Evolutionary conservation across 2,888 invertebrate species (phyloP), one percentile per base, ranked within the genome.

Genomic region (Eupithecia subfuscata): DNA sequence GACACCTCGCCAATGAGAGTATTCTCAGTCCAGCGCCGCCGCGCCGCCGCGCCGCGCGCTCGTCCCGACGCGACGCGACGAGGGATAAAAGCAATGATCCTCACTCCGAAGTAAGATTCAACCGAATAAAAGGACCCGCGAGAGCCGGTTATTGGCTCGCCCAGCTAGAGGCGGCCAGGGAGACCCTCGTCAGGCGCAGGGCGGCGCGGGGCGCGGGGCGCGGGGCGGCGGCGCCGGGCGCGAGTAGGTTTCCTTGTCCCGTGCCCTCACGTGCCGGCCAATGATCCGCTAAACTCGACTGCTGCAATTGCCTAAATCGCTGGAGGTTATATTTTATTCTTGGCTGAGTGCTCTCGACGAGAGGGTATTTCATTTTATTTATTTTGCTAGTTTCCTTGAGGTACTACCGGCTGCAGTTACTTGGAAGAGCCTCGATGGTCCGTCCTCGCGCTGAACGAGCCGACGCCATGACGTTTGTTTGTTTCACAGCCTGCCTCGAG

Each of bases 291-390:
- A 48, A 22, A 56, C n/a, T n/a, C 18, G 22, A 34, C 65, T 60
- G 6, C 60, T 67, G 65, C 65, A 11, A 67, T 67, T 40, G n/a
- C 40, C n/a, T 67, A n/a, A 67, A 40, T 37, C 37, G 40, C 37
- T 37, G 3, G 40, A 37, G 40, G 65, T 67, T 67, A 67, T 67
- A 37, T 67, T 64, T 67, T 37, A 67, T 67, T n/a, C 40, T 67
- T n/a, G 18, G 60, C 60, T 12, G 60, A 60, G 60, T 60, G 22
- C 22, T 60, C 60, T 22, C 56, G 14, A 30, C 0, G 63, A 63
- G 25, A 30, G 25, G 30, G 34, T 16, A 16, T 30, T 64, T 64
- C 34, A 7, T 64, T 64, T 64, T 4, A 56, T 56, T 25, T 60
- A 60, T 60, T 60, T 60, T 14, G 22, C 22, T 1, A n/a, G 52